Evolutionary conservation across 2,113 vertebrate genomes (phyloP).

Genomic region (Marcusenius ussheri): DNA sequence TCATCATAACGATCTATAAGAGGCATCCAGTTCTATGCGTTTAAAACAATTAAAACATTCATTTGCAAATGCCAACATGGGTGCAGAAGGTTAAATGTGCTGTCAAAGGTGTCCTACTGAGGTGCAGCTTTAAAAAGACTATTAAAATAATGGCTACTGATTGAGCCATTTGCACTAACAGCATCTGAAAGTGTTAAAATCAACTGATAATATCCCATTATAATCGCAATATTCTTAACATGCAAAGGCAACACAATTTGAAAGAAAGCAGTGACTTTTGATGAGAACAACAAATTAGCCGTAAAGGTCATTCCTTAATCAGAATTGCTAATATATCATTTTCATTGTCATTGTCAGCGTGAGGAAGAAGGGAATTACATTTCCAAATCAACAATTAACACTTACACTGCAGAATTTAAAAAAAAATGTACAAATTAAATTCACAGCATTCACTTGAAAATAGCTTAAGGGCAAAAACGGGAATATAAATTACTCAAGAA

Average conservation of each 20-base stretch:
- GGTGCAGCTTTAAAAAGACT: background rate
- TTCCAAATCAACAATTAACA: slow-evolving; percentile 10
- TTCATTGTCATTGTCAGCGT: slow-evolving; percentile 6
- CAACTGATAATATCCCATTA: background rate
- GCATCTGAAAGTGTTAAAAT: background rate
- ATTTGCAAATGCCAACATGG: background rate
- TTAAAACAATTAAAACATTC: background rate
- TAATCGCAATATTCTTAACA: background rate
- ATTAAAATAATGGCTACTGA: background rate
- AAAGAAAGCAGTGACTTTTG: slow-evolving; percentile 14
- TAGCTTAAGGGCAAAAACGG: background rate
- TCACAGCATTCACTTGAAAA: background rate
- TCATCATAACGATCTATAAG: background rate
- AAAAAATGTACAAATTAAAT: slow-evolving; percentile 3
- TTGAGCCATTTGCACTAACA: background rate
- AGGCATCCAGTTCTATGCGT: background rate
- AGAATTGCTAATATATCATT: slow-evolving; percentile 16
- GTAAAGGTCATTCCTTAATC: slow-evolving; percentile 17
- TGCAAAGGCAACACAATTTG: background rate
- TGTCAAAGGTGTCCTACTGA: background rate
- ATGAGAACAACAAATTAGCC: slow-evolving; percentile 19
- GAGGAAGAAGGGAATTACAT: slow-evolving; percentile 7
- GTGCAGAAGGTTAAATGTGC: background rate
- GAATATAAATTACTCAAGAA: background rate
- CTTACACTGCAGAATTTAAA: background rate